A percentile compares a stretch with the other conserved stretches of the same genome.
These are phyloP conservation scores for Olivierus martensii DNA, from an alignment of 1,140 invertebrate species.

Conservation along the genomic window DNA sequence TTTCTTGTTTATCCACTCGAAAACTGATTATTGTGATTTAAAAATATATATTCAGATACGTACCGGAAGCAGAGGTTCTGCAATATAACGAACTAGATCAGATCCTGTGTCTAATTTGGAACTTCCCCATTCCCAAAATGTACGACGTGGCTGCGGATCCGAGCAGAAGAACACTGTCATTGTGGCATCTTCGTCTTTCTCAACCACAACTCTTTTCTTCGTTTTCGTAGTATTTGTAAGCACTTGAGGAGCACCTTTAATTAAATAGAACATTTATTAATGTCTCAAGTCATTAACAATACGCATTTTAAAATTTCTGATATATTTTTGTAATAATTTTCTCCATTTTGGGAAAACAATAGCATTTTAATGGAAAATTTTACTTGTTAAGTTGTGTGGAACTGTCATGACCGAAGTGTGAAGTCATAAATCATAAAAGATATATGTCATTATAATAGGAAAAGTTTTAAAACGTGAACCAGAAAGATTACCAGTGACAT, in stretches of 20 bases:
- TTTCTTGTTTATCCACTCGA: neutral
- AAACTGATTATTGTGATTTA: neutral
- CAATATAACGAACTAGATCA: constrained; percentile 12
- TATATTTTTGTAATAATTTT: too few species aligned
- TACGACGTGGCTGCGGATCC: constrained; percentile 17
- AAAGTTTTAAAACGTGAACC: neutral
- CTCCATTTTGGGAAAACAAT: too few species aligned
- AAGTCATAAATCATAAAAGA: too few species aligned
- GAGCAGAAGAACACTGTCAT: constrained; percentile 20
- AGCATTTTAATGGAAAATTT: too few species aligned
- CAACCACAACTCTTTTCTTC: constrained; percentile 14
- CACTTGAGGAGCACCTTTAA: constrained; percentile 18
- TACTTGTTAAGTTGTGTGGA: too few species aligned
- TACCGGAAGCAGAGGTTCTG: constrained; percentile 6
- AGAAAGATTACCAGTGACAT: constrained; percentile 18
- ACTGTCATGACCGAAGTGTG: neutral
- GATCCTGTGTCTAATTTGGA: constrained; percentile 12
- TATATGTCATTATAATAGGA: neutral
- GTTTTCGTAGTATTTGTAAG: constrained; percentile 12
- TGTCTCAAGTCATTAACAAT: too few species aligned
- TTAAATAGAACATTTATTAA: too few species aligned
- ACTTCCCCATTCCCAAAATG: constrained; percentile 22
- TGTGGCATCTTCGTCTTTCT: constrained; percentile 18
- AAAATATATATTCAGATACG: neutral
- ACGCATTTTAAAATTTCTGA: too few species aligned